Base-by-base conservation (phyloP, 1,140 invertebrate species). In the Leucophenga varia region DNA sequence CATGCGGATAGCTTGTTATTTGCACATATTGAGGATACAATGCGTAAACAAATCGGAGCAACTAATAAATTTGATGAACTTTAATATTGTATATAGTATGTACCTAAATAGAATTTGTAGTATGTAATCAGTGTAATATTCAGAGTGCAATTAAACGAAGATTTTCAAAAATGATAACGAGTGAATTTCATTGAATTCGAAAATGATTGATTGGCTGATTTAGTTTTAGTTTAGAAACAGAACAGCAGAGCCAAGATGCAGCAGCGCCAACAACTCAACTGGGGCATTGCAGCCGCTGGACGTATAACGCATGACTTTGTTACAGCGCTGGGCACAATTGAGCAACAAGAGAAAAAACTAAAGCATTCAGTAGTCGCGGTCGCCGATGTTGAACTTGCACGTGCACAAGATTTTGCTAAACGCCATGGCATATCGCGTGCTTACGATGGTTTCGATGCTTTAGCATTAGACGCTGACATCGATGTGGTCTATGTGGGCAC, bases 241-340 rank as follows among this genome's bases (percentile, higher is more conserved):
- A n/a, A n/a, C n/a, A n/a, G 28, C 28, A n/a, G 18, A 31, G 3
- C 8, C 44, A 67, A 78, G 74, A 78, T 78, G 76, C 48, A 44
- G 43, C 34, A 35, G 16, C n/a, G 16, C 5, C 34, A 35, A 13
- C n/a, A 13, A 4, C 46, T 64, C 1, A 64, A 64, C 30, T 92
- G 89, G 89, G 89, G 89, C 41, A 85, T 92, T 45, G 79, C 82
- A 3, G 81, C 85, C 17, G 84, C 85, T 14, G 89, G 89, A 1
- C 85, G 85, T 76, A 91, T 93, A 39, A 82, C 82, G 8, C 82
- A 89, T 61, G 90, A 94, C 61, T 95, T 95, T 76, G 82, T 85
- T 10, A 82, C 80, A 1, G 86, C 87, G 14, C 42, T 93, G 47
- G 71, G 68, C n/a, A 81, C 81, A 12, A 72, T 88, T 20, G 80